Evolutionary conservation across 2,888 invertebrate species (phyloP).

Genomic region (Cephalotes varians): DNA sequence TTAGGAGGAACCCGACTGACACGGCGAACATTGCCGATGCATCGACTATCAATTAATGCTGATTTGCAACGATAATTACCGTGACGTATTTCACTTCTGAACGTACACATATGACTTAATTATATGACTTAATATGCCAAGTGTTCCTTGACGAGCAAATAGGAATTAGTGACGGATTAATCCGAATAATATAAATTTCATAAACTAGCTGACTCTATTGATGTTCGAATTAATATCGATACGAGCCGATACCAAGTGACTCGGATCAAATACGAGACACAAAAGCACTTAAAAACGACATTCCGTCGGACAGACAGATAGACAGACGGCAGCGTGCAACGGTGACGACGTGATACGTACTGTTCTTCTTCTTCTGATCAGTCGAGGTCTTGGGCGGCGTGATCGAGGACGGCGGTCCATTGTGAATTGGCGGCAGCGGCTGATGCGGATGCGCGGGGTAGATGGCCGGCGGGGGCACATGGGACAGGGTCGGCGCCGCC

Average conservation of each 20-base stretch:
- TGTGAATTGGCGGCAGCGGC: slow-evolving; percentile 85
- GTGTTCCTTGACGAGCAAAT: background rate
- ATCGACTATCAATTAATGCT: slow-evolving; percentile 23
- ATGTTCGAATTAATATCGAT: background rate
- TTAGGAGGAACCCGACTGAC: background rate
- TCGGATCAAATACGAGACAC: slow-evolving; percentile 12
- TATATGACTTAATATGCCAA: no score
- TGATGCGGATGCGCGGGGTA: slow-evolving; percentile 86
- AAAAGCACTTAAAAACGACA: slow-evolving; percentile 21
- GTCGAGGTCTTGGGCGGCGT: slow-evolving; percentile 88
- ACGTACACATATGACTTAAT: slow-evolving; percentile 11
- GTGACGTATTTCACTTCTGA: background rate
- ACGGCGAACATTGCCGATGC: background rate
- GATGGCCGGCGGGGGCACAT: slow-evolving; percentile 86
- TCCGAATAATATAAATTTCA: slow-evolving; percentile 6
- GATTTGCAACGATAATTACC: slow-evolving; percentile 29
- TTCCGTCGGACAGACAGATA: slow-evolving; percentile 3
- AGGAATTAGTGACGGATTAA: background rate
- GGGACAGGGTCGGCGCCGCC: slow-evolving; percentile 87
- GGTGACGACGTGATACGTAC: slow-evolving; percentile 79
- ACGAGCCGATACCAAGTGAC: background rate
- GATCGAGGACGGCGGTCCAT: slow-evolving; percentile 84
- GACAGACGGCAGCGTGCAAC: background rate
- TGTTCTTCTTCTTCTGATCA: slow-evolving; percentile 89
- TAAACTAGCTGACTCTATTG: slow-evolving; percentile 11